A percentile compares a stretch with the other conserved stretches of the same genome.
phyloP scores from a whole-genome alignment of 1,140 invertebrate genomes.

The Trinorchestia longiramus region DNA sequence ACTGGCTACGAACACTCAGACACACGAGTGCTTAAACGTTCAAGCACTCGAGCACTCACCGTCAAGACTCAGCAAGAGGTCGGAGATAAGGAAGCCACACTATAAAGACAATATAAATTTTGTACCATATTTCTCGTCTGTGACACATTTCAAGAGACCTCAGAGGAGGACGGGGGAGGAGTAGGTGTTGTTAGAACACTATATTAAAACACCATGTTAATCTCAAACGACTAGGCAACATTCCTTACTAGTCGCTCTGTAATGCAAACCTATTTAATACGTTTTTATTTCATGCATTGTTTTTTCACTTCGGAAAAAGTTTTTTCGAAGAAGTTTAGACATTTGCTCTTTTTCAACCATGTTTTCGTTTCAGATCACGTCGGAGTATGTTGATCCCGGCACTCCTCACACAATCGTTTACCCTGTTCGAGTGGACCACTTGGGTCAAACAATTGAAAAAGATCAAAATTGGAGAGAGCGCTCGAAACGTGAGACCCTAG shows the following conservation, averaged over 20 bases:
- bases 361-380: constrained; percentile 14
- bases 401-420: constrained; percentile 33
- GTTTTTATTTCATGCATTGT: background rate
- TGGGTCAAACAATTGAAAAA: background rate
- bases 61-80: too few relatives aligned
- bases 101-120: too few relatives aligned
- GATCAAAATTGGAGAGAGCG: background rate
- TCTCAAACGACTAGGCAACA: background rate
- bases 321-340: background rate
- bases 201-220: too few relatives aligned
- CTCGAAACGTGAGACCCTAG: background rate
- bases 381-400: constrained; percentile 11
- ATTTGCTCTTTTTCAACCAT: background rate
- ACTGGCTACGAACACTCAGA: too few relatives aligned
- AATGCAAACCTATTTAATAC: background rate
- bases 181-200: too few relatives aligned
- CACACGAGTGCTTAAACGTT: too few relatives aligned
- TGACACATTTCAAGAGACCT: too few relatives aligned
- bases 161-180: too few relatives aligned
- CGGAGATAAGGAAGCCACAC: too few relatives aligned
- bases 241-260: background rate
- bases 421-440: background rate
- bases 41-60: too few relatives aligned
- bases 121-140: too few relatives aligned
- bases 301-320: background rate